These are phyloP conservation scores for Cyphomyrus plagiostoma DNA, from an alignment of 2,113 vertebrate genomes.

Conservation along the genomic window DNA sequence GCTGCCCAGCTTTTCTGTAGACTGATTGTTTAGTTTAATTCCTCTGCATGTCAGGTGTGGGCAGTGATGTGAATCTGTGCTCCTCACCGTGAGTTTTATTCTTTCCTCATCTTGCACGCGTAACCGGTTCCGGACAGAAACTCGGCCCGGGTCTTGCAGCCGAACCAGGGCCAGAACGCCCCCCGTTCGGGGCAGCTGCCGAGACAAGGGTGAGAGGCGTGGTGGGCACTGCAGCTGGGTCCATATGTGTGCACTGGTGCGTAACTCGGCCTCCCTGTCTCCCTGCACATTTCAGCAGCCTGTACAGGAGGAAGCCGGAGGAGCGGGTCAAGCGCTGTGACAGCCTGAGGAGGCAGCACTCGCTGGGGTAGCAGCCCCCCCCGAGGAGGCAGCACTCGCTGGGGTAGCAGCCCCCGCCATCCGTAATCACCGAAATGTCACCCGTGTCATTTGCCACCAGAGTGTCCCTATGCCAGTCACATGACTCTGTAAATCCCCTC, in stretches of 20 bases:
- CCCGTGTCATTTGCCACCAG: not conserved
- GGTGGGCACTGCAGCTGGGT: not conserved
- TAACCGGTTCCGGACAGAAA: not conserved
- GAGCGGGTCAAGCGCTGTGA: constrained; percentile 52
- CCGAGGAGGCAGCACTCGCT: constrained; percentile 61
- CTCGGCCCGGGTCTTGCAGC: constrained; percentile 69
- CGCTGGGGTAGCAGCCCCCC: constrained; percentile 45
- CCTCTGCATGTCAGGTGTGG: not conserved
- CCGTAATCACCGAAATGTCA: not conserved
- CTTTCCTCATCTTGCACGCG: not conserved
- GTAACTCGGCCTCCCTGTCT: not conserved
- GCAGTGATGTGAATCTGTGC: not conserved
- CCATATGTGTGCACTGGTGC: accelerated
- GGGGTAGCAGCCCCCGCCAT: constrained; percentile 35
- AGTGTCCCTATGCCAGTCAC: not conserved
- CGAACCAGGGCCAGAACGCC: constrained; percentile 82
- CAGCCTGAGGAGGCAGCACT: constrained; percentile 62
- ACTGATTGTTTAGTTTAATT: not conserved
- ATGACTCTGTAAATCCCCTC: not conserved
- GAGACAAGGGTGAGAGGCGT: constrained; percentile 75
- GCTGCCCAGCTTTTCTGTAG: not conserved
- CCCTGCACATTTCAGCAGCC: constrained; percentile 47
- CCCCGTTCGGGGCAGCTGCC: constrained; percentile 66
- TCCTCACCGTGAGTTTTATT: not conserved
- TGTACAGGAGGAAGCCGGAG: constrained; percentile 58